Conservation (phyloP, 2,797 vertebrate genomes). For the Picus viridis region DNA sequence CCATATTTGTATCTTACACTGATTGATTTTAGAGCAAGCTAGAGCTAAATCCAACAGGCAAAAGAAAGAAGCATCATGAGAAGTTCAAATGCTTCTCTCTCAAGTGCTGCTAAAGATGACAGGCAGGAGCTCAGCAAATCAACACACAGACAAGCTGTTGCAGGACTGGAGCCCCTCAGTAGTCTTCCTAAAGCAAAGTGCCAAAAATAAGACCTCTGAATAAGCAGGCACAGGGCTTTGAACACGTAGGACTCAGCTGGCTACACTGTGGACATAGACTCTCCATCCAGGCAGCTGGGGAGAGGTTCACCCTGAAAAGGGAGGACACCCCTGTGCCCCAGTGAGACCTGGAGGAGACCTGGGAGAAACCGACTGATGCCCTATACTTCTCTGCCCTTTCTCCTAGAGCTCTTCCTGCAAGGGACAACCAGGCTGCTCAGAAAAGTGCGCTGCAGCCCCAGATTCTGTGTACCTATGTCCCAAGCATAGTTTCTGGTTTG, state of each 20-base stretch:
- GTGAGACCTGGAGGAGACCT: not conserved
- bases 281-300: rapidly evolving
- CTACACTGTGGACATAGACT: not conserved
- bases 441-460: not conserved
- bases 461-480: rapidly evolving
- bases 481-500: not conserved
- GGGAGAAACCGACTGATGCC: not conserved
- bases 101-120: not conserved
- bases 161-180: not conserved
- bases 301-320: not conserved
- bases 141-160: not conserved
- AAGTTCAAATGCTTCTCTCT: not conserved
- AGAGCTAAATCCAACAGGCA: not conserved
- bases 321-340: not conserved
- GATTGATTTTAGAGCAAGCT: not conserved
- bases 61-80: not conserved
- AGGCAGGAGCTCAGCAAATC: not conserved
- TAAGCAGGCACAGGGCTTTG: not conserved
- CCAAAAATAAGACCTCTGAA: not conserved
- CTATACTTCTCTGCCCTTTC: not conserved
- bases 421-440: not conserved
- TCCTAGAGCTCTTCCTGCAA: not conserved
- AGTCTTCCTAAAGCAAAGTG: not conserved
- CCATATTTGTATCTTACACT: not conserved
- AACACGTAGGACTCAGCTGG: not conserved